Base-by-base conservation (phyloP, 2,113 vertebrate species). In the Amia ocellicauda region DNA sequence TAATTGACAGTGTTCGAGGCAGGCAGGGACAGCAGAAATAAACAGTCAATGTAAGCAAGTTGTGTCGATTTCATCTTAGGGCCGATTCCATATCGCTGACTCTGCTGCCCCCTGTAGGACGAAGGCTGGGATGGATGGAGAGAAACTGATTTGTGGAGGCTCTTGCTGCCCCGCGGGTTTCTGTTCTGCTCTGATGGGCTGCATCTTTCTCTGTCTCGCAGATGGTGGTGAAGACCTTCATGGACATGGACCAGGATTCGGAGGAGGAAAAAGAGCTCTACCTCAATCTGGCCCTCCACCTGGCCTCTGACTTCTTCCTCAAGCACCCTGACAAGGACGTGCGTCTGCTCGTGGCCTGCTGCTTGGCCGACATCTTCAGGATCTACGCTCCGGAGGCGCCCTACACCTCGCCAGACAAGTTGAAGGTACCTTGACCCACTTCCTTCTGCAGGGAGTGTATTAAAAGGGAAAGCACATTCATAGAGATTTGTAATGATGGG, bases 151-250 rank as follows among this genome's bases (percentile, higher is more conserved):
- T 17, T 27, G 41, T 8, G 24, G 3, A 23, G 2, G 24, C 54
- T 8, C 2, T 19, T 24, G n/a, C 47, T 13, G 53, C 16, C 10
- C 16, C 13, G 19, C 36, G 29, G 8, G 9, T 10, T 36, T 7
- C 9, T 52, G 20, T 24, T 1, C 24, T 56, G 17, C 47, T 20
- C 26, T 47, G n/a, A n/a, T n/a, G n/a, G n/a, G n/a, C n/a, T n/a
- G n/a, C n/a, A 3, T 13, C 17, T 3, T 27, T 23, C 13, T 29
- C 56, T 4, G 69, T 67, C 71, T 42, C 75, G 11, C 79, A 99
- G 96, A 98, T 99, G 96, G 95, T 99, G 79, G 95, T 99, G 59
- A 99, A 99, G 87, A 99, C 96, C 31, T 99, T 99, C 81, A 99
- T 99, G 97, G 97, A 99, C 83, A 99, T 99, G 97, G 97, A 99